Conservation (phyloP, 2,888 invertebrate species). For the Drosophila helvetica region DNA sequence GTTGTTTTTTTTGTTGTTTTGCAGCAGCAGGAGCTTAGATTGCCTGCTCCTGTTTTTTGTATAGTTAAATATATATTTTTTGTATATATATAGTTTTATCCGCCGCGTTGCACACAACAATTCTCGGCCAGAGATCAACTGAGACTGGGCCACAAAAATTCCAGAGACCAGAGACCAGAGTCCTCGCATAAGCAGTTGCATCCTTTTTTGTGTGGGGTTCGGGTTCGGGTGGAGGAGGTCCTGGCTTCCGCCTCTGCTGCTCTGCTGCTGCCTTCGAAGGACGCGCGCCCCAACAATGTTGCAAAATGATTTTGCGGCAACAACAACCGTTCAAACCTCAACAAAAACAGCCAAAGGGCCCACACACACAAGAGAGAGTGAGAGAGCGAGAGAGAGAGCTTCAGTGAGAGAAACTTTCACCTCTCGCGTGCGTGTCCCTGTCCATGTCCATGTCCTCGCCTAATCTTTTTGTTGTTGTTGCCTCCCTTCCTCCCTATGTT, state of each 20-base stretch:
- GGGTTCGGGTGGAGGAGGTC: constrained; percentile 5
- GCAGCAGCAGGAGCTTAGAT: constrained; percentile 22
- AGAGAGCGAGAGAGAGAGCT: constrained; percentile 16
- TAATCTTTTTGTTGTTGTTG: constrained; percentile 57
- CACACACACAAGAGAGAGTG: constrained; percentile 27
- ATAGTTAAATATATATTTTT: constrained; percentile 19
- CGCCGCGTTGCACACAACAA: constrained; percentile 80
- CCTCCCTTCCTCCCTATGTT: constrained; percentile 42
- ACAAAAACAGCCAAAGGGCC: constrained; percentile 48
- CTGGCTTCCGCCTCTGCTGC: constrained; percentile 43
- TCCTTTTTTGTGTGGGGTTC: constrained; percentile 37
- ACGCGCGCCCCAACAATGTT: constrained; percentile 58
- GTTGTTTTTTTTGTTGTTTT: constrained; percentile 30
- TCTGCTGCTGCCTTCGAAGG: constrained; percentile 55
- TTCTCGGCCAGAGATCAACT: constrained; percentile 80
- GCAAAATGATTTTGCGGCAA: constrained; percentile 30
- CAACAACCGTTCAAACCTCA: constrained; percentile 40
- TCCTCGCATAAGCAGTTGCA: constrained; percentile 59
- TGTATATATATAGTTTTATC: constrained; percentile 47
- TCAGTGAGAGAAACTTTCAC: constrained; percentile 53
- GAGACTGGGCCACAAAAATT: constrained; percentile 64
- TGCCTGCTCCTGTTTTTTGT: constrained; percentile 17
- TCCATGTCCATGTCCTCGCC: constrained; percentile 71
- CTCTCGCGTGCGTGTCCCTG: constrained; percentile 46
- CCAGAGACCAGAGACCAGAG: constrained; percentile 6